A percentile compares a stretch with the other conserved stretches of the same genome.
Conservation (phyloP, 1,140 invertebrate species). For the Aphis gossypii region DNA sequence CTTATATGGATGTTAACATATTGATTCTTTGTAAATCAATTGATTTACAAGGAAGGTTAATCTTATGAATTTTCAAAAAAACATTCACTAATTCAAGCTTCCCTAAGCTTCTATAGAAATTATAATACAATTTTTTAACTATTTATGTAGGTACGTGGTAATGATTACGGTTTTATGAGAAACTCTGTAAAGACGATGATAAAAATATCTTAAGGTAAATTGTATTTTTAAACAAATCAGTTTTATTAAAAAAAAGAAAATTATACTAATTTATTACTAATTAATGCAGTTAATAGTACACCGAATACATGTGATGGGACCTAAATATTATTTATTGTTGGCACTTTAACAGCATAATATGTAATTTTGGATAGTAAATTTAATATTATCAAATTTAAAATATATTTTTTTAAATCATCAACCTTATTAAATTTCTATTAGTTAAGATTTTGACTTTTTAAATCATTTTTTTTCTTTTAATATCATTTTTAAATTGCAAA, state of each 20-base stretch:
- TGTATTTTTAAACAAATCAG: background rate
- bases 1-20: background rate
- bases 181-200: background rate
- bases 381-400: too few species aligned
- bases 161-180: background rate
- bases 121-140: background rate
- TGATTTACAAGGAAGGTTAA: background rate
- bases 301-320: too few species aligned
- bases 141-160: background rate
- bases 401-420: too few species aligned
- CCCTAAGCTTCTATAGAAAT: background rate
- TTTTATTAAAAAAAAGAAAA: background rate
- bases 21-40: background rate
- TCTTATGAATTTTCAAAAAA: background rate
- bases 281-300: too few species aligned
- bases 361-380: background rate
- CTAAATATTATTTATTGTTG: background rate
- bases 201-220: background rate
- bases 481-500: background rate
- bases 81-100: too few species aligned
- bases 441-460: too few species aligned
- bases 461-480: background rate
- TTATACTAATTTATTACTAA: too few species aligned
- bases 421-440: too few species aligned
- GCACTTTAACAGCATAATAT: background rate